Percentiles rank a stretch among this genome's conserved stretches.
These are phyloP conservation scores for Gymnoscelis rufifasciata DNA, from an alignment of 2,888 invertebrate genomes.

Conservation along the genomic window DNA sequence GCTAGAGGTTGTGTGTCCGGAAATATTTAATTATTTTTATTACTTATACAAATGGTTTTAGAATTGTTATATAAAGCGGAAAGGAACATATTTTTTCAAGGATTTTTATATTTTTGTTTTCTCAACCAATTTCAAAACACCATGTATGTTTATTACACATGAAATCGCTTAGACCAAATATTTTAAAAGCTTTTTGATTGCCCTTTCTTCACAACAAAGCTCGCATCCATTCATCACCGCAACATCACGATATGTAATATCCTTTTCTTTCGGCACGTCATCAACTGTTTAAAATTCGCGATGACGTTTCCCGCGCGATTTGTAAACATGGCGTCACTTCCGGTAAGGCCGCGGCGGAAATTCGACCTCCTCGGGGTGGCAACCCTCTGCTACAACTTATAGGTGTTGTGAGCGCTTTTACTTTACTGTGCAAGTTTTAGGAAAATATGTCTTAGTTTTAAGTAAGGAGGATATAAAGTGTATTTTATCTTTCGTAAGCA, in stretches of 20 bases:
- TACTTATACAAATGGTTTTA: no score
- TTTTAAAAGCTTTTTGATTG: no score
- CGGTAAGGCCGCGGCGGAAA: constrained; percentile 75
- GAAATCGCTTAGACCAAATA: no score
- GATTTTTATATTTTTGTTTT: no score
- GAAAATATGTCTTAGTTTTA: background rate
- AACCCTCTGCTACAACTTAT: constrained; percentile 18
- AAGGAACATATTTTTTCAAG: no score
- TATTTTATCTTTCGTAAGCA: no score
- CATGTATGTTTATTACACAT: no score
- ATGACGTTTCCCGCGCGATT: constrained; percentile 70
- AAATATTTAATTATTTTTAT: no score
- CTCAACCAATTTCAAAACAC: no score
- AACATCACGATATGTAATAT: constrained; percentile 19
- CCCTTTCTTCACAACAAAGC: background rate
- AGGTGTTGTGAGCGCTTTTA: constrained; percentile 6
- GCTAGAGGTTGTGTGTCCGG: no score
- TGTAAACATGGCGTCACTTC: constrained; percentile 74
- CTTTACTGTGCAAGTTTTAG: background rate
- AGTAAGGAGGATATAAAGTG: background rate
- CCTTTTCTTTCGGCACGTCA: constrained; percentile 42
- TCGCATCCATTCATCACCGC: constrained; percentile 15
- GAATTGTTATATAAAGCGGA: no score
- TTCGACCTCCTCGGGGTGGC: constrained; percentile 50
- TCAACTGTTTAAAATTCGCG: constrained; percentile 70